Evolutionary conservation across 2,888 invertebrate genomes (phyloP).

Genomic region (Patella depressa): DNA sequence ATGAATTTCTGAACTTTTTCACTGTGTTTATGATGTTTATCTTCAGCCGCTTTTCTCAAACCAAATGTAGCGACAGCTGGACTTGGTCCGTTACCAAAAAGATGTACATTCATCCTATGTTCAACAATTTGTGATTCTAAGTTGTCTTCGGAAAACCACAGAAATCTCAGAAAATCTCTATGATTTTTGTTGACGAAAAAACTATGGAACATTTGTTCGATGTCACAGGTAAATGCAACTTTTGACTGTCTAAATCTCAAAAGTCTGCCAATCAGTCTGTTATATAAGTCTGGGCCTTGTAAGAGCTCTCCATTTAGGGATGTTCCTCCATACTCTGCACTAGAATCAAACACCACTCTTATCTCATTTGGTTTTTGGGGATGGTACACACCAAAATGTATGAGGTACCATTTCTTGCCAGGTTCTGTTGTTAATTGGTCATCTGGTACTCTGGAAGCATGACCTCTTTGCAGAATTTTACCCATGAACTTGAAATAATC

Average conservation of each 20-base stretch:
- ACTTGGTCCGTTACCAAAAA: constrained; percentile 26
- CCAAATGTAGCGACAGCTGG: constrained; percentile 29
- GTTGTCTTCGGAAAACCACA: constrained; percentile 29
- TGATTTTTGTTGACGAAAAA: constrained; percentile 1
- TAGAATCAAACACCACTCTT: constrained; percentile 25
- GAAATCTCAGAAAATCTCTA: constrained; percentile 25
- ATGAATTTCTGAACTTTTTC: constrained; percentile 28
- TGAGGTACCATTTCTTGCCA: no score
- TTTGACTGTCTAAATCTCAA: constrained; percentile 24
- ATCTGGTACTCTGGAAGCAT: no score
- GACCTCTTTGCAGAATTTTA: no score
- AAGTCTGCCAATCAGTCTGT: constrained; percentile 26
- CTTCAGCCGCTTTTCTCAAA: constrained; percentile 20
- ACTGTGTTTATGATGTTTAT: constrained; percentile 13
- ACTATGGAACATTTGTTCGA: constrained; percentile 27
- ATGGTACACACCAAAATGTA: no score
- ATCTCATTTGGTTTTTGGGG: not conserved
- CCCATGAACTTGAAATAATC: no score
- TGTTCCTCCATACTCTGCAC: constrained; percentile 21
- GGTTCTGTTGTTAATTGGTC: no score
- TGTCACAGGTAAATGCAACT: constrained; percentile 24
- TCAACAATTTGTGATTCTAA: constrained; percentile 16
- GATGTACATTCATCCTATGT: constrained; percentile 30
- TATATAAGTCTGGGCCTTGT: constrained; percentile 27
- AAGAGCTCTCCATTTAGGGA: constrained; percentile 25